Conservation (phyloP, 2,888 invertebrate species). For the Eurois occulta region DNA sequence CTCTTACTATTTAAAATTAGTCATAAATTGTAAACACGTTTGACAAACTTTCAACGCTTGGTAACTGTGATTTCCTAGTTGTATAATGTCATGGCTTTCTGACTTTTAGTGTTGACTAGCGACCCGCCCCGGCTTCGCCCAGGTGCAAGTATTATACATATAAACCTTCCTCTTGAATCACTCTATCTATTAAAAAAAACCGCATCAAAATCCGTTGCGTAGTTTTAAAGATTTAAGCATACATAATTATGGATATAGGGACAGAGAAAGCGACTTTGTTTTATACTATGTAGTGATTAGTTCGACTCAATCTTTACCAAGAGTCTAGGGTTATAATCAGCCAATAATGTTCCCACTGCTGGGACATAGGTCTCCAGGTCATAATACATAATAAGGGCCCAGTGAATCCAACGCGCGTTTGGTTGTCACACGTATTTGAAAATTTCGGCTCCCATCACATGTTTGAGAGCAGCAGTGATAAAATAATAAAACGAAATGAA, state of each 20-base stretch:
- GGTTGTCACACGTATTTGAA: not conserved
- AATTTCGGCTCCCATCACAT: not conserved
- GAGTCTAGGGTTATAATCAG: not conserved
- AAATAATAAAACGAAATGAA: too few relatives aligned
- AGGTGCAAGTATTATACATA: too few relatives aligned
- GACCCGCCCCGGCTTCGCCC: too few relatives aligned
- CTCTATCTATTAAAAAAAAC: too few relatives aligned
- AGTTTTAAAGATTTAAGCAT: too few relatives aligned
- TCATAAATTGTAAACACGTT: conserved; percentile 60
- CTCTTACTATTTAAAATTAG: conserved; percentile 31
- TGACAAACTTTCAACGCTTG: conserved; percentile 25
- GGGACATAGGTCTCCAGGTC: not conserved
- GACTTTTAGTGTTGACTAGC: not conserved
- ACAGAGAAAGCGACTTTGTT: too few relatives aligned
- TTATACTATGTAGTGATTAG: too few relatives aligned
- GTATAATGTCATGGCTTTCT: conserved; percentile 9
- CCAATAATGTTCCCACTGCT: not conserved
- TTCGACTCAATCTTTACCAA: not conserved
- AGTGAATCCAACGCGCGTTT: not conserved
- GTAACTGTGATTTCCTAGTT: conserved; percentile 15
- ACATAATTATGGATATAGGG: too few relatives aligned
- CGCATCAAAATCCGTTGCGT: too few relatives aligned
- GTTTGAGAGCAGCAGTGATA: not conserved
- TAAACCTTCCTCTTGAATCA: too few relatives aligned
- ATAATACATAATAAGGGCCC: not conserved